Evolutionary conservation across 2,113 vertebrate genomes (phyloP).

Genomic region (Phaethon lepturus): DNA sequence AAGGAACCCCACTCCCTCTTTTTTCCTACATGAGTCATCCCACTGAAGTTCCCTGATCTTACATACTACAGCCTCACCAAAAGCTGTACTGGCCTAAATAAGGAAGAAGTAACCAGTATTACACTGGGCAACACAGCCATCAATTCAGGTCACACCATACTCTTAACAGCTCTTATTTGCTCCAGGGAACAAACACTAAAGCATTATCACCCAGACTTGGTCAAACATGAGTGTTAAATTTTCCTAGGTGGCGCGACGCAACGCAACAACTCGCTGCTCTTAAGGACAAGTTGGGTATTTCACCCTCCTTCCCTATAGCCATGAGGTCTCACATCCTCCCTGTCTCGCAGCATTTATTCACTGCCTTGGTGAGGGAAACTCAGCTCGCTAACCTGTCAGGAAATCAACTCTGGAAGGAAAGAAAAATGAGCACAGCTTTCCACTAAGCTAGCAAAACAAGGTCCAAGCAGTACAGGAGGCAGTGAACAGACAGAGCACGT

Average conservation of each 20-base stretch:
- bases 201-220: not conserved
- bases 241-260: not conserved
- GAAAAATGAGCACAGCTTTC: no score
- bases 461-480: not conserved
- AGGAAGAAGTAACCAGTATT: not conserved
- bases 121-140: not conserved
- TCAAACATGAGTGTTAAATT: not conserved
- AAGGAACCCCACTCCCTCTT: not conserved
- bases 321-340: not conserved
- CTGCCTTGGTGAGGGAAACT: not conserved
- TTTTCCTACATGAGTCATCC: not conserved
- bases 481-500: not conserved
- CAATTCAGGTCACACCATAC: accelerated
- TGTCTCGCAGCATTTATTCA: not conserved
- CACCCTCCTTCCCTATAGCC: not conserved
- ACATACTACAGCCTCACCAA: not conserved
- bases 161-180: not conserved
- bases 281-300: not conserved
- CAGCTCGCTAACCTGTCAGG: not conserved
- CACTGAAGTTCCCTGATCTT: not conserved
- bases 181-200: not conserved
- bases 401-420: not conserved
- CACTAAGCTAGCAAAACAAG: not conserved
- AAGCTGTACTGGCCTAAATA: not conserved
- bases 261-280: not conserved